Evolutionary conservation across 2,888 invertebrate genomes (phyloP).

Genomic region (Caenorhabditis sp.): DNA sequence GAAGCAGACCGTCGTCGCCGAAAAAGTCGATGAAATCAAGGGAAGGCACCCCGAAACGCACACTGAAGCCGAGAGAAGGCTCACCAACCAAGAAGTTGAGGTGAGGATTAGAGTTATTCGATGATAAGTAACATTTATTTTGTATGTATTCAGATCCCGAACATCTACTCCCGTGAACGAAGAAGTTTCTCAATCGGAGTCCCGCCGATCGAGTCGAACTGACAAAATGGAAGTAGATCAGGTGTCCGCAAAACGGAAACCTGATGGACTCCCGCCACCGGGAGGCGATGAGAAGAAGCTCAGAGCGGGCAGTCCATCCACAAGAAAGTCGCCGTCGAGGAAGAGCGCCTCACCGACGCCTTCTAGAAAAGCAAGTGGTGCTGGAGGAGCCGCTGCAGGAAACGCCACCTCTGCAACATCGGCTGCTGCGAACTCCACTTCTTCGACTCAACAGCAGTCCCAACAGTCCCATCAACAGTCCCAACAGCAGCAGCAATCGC

Average conservation of each 20-base stretch:
- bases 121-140: not conserved
- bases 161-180: conserved; percentile 81
- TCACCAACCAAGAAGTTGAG: conserved; percentile 80
- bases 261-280: conserved; percentile 67
- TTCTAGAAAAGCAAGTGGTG: conserved; percentile 44
- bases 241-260: conserved; percentile 66
- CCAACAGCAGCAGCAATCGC: conserved; percentile 9
- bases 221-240: conserved; percentile 73
- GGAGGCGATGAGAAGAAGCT: conserved; percentile 72
- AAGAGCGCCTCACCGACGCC: conserved; percentile 62
- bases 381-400: conserved; percentile 15
- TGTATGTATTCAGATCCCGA: conserved; percentile 69
- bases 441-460: not conserved
- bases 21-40: conserved; percentile 70
- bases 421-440: conserved; percentile 5
- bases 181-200: conserved; percentile 69
- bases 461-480: conserved; percentile 5
- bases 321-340: conserved; percentile 49
- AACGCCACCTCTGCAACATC: conserved; percentile 26
- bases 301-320: conserved; percentile 66
- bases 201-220: conserved; percentile 62
- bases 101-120: conserved; percentile 34
- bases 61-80: conserved; percentile 79
- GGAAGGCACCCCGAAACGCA: conserved; percentile 71
- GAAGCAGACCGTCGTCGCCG: conserved; percentile 70